Conservation (phyloP, 2,797 vertebrate species). For the Microchirus variegatus region DNA sequence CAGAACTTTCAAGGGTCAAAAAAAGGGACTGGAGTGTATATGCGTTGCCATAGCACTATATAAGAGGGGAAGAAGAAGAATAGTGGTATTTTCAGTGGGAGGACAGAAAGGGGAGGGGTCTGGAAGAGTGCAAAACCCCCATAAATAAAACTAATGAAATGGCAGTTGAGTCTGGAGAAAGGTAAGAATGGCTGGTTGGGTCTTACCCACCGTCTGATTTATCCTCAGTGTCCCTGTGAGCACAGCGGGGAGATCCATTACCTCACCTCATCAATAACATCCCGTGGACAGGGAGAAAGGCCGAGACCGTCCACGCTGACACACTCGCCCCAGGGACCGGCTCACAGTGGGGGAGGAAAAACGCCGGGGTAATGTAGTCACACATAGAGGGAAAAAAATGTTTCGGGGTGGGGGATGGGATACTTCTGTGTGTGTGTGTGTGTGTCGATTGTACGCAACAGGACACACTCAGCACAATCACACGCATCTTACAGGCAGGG, state of each 20-base stretch:
- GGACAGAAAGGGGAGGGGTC: constrained; percentile 62
- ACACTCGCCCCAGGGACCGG: constrained; percentile 75
- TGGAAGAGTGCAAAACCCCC: constrained; percentile 72
- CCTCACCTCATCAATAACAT: constrained; percentile 82
- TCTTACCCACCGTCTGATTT: constrained; percentile 83
- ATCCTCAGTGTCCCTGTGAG: constrained; percentile 80
- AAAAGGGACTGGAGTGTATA: constrained; percentile 45
- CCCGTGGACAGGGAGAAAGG: constrained; percentile 72
- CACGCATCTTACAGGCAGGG: constrained; percentile 20
- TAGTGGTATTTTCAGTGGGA: constrained; percentile 67
- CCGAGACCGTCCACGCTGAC: constrained; percentile 67
- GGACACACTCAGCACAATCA: constrained; percentile 47
- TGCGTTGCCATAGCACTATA: constrained; percentile 68
- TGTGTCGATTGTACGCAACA: constrained; percentile 40
- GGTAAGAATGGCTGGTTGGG: constrained; percentile 78
- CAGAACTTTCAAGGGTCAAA: constrained; percentile 40
- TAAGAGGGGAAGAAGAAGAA: constrained; percentile 61
- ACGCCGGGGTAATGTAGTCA: constrained; percentile 62
- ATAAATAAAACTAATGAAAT: constrained; percentile 89
- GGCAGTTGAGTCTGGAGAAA: constrained; percentile 79
- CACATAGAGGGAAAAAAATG: constrained; percentile 62
- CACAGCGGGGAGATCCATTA: constrained; percentile 81
- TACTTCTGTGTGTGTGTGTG: constrained; percentile 44
- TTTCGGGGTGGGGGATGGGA: constrained; percentile 68
- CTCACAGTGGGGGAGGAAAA: constrained; percentile 62